These are phyloP conservation scores for Salvelinus fontinalis DNA, from an alignment of 2,113 vertebrate species.

Conservation along the genomic window DNA sequence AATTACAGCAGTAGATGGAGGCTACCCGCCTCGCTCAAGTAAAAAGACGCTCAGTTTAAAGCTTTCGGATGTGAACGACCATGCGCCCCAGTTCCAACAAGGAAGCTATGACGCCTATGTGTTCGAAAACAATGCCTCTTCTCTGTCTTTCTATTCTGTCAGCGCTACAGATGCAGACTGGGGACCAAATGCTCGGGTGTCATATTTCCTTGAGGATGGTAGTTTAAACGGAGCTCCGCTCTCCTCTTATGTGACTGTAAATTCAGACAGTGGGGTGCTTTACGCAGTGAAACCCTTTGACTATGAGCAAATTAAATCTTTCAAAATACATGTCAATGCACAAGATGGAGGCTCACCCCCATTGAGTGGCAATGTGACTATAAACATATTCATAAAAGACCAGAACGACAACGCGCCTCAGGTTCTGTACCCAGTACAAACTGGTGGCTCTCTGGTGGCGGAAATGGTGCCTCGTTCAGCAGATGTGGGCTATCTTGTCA, in stretches of 20 bases:
- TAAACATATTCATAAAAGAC: neutral
- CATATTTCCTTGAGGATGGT: neutral
- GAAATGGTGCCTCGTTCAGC: constrained; percentile 39
- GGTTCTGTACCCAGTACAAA: constrained; percentile 35
- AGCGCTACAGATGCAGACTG: no score
- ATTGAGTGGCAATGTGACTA: neutral
- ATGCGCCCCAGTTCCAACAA: no score
- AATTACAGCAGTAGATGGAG: neutral
- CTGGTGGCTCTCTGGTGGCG: constrained; percentile 18
- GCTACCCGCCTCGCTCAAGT: neutral
- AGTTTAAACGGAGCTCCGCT: neutral
- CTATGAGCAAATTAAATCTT: neutral
- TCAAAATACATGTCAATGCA: neutral
- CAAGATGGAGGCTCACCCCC: constrained; percentile 2
- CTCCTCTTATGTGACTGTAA: neutral
- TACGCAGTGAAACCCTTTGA: neutral
- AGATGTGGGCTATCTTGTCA: constrained; percentile 37
- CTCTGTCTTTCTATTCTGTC: neutral
- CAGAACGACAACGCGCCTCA: constrained; percentile 20
- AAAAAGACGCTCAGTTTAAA: neutral
- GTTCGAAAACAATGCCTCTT: neutral
- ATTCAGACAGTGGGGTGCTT: neutral
- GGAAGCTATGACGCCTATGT: neutral
- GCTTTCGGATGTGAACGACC: constrained; percentile 2
- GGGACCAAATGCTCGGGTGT: neutral